Base-by-base conservation (phyloP, 2,113 vertebrate genomes). In the Platanista minor region DNA sequence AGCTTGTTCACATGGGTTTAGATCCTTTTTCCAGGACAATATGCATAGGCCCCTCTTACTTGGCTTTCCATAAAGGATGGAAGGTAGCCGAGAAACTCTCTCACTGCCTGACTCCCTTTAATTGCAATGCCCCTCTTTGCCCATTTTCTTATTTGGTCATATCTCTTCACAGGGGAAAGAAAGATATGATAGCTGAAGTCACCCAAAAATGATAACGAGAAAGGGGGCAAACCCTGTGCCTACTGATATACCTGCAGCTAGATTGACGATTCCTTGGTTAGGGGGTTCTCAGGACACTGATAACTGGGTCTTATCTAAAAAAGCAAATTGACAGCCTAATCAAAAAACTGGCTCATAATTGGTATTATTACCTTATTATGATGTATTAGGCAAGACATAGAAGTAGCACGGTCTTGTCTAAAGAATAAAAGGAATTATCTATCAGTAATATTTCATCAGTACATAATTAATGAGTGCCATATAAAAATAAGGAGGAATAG, bases 11-110 rank as follows among this genome's bases (percentile, higher is more conserved):
- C 29, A 4, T 4, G 17, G 29, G 39, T 36, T 27, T 2, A 6
- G 43, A 3, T 5, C 15, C 15, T 49, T 14, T 25, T n/a, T 39
- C 52, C 18, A 43, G 31, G 77, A 49, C 5, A 7, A 15, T 21
- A 4, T 1, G 3, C 8, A 7, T 39, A 0, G 0, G 1, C 8
- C 17, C 5, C 54, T 59, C 72, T 29, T 20, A 43, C 43, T 71
- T 1, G 21, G 4, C 72, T 72, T 46, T 59, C 54, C 20, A 1
- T 14, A 0, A 46, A 54, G 61, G 61, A 0, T 43, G 36, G 20
- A 6, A 23, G 20, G 43, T 1, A 21, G 43, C 9, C 52, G 25
- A 59, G 20, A 23, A 14, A 29, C 74, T 54, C 2, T 0, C 41
- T 71, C 39, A 29, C 43, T 20, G 52, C n/a, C 33, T 91, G 39